A percentile compares a stretch with the other conserved stretches of the same genome.
Evolutionary conservation across 1,140 invertebrate genomes (phyloP).

Genomic region (Drosophila nigrodunni): DNA sequence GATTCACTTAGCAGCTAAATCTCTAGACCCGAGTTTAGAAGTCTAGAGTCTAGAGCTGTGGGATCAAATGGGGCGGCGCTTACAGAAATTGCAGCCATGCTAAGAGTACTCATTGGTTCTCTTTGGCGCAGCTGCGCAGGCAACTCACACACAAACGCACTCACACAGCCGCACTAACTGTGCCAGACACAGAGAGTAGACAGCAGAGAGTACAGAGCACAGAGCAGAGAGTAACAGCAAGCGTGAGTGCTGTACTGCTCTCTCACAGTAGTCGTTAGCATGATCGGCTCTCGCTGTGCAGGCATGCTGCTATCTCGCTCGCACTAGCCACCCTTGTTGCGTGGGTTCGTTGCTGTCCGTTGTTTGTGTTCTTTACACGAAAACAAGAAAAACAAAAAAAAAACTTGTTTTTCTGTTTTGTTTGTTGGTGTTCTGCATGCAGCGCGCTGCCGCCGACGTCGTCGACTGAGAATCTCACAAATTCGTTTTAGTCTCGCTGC

Average conservation of each 20-base stretch:
- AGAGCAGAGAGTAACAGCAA: slow-evolving; percentile 1
- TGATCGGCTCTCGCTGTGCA: slow-evolving; percentile 21
- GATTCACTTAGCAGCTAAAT: slow-evolving; percentile 30
- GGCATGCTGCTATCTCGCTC: slow-evolving; percentile 44
- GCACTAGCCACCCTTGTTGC: slow-evolving; percentile 40
- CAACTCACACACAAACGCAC: slow-evolving; percentile 10
- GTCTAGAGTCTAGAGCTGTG: too few species aligned
- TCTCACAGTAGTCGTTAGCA: slow-evolving; percentile 1
- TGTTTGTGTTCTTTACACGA: slow-evolving; percentile 41
- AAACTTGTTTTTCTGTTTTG: slow-evolving; percentile 64
- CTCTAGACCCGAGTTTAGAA: not conserved
- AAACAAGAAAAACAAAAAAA: slow-evolving; percentile 26
- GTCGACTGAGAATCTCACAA: slow-evolving; percentile 72
- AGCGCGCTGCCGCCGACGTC: slow-evolving; percentile 20
- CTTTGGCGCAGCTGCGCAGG: slow-evolving; percentile 39
- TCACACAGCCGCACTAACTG: not conserved
- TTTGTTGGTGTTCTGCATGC: slow-evolving; percentile 51
- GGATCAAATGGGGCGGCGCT: slow-evolving; percentile 59
- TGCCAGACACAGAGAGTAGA: slow-evolving; percentile 1
- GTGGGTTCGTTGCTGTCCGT: slow-evolving; percentile 39
- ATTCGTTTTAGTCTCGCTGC: slow-evolving; percentile 79
- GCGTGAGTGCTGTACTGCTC: slow-evolving; percentile 15
- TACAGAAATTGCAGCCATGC: slow-evolving; percentile 71
- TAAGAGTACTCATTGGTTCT: slow-evolving; percentile 56
- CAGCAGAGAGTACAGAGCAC: slow-evolving; percentile 6